Evolutionary conservation across 1,140 invertebrate genomes (phyloP).

Genomic region (Dendrolimus punctatus): DNA sequence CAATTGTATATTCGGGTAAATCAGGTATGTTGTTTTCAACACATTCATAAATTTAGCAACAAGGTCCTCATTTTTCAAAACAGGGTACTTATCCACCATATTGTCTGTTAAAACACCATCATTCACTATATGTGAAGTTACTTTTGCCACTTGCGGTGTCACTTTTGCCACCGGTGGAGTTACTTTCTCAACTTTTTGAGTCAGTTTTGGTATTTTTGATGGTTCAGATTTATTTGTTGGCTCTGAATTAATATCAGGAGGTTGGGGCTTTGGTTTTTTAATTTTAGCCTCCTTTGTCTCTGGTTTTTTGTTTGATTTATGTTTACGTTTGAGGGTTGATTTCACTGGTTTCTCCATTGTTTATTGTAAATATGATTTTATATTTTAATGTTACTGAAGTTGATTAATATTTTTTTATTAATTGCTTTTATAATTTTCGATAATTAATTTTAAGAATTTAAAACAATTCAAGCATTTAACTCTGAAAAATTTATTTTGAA

Average conservation of each 20-base stretch:
- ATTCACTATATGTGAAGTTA: not conserved
- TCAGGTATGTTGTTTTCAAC: too few relatives aligned
- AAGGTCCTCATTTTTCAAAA: conserved; percentile 38
- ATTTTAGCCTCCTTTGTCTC: conserved; percentile 8
- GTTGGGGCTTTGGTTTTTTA: conserved; percentile 1
- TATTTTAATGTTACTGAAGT: too few relatives aligned
- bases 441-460: too few relatives aligned
- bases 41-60: conserved; percentile 37
- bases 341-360: conserved; percentile 8
- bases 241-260: not conserved
- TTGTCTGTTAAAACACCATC: conserved; percentile 14
- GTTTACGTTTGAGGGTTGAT: conserved; percentile 3
- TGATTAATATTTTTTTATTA: too few relatives aligned
- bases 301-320: conserved; percentile 5
- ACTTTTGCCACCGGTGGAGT: not conserved
- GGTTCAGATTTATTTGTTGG: conserved; percentile 1
- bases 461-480: too few relatives aligned
- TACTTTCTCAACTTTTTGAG: not conserved
- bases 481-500: too few relatives aligned
- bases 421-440: too few relatives aligned
- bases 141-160: not conserved
- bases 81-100: conserved; percentile 28
- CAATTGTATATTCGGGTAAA: too few relatives aligned
- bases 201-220: conserved; percentile 1
- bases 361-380: too few relatives aligned